A percentile compares a stretch with the other conserved stretches of the same genome.
Conservation (phyloP, 53 echinoderm and acorn worm species). For the Arbacia lixula region DNA sequence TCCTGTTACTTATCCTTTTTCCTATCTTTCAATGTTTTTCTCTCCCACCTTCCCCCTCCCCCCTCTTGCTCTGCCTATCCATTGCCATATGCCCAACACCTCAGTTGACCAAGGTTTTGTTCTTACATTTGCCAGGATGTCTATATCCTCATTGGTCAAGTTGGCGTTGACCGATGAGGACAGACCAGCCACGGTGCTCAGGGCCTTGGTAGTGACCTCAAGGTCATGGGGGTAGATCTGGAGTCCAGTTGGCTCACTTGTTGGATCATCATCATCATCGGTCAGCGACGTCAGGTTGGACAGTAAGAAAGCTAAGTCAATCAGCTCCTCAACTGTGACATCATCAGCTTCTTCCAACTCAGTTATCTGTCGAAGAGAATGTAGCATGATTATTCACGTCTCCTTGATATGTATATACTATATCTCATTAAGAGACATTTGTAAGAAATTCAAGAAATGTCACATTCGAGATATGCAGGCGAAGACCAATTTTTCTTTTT, state of each 20-base stretch:
- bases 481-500: too few species aligned
- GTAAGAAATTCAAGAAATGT: neutral
- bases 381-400: neutral
- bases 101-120: too few species aligned
- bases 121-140: slow-evolving; percentile 22
- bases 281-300: slow-evolving; percentile 54
- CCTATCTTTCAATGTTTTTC: too few species aligned
- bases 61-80: too few species aligned
- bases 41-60: too few species aligned
- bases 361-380: neutral
- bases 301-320: slow-evolving; percentile 48
- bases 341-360: slow-evolving; percentile 44
- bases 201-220: slow-evolving; percentile 48
- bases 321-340: slow-evolving; percentile 41
- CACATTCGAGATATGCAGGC: too few species aligned
- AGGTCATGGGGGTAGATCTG: slow-evolving; percentile 62
- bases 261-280: neutral
- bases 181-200: slow-evolving; percentile 51
- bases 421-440: neutral
- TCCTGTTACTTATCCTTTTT: too few species aligned
- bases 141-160: slow-evolving; percentile 13
- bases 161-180: neutral
- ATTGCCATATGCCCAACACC: too few species aligned
- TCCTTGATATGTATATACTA: neutral
- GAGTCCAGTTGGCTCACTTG: neutral